Conservation (phyloP, 2,113 vertebrate species). For the Mus musculus region GRCm39 chr11:38943501-38944000, state of each 20-base stretch:
- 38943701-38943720: not conserved
- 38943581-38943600: not conserved
- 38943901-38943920: not conserved
- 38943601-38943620: not conserved
- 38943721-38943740: not conserved
- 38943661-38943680: not conserved
- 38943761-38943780: not conserved
- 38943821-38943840: not conserved
- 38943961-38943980: not conserved
- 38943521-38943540: not conserved
- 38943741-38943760: slow-evolving; percentile 18
- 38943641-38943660: not conserved
- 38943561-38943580: no score
- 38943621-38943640: no score
- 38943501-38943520: not conserved
- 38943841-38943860: not conserved
- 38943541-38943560: not conserved
- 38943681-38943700: not conserved
- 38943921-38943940: not conserved
- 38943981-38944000: not conserved
- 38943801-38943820: not conserved
- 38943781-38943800: not conserved
- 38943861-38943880: not conserved
- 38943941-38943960: not conserved
- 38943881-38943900: not conserved